Percentiles rank a stretch among this genome's conserved stretches.
Conservation (phyloP, 2,888 invertebrate genomes). For the Toxonevra muliebris region DNA sequence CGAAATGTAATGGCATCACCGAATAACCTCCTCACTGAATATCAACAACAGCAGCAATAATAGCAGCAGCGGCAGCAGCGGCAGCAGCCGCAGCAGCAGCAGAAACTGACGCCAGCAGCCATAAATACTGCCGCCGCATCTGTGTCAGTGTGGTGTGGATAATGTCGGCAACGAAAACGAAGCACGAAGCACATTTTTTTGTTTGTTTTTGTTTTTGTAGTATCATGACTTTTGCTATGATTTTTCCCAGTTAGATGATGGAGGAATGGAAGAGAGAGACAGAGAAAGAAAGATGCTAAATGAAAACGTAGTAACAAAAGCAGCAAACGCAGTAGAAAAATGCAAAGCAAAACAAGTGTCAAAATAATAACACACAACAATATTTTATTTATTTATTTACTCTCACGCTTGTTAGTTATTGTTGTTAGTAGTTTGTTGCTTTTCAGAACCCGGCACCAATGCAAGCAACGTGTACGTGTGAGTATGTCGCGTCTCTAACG, state of each 20-base stretch:
- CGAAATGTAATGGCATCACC: constrained; percentile 41
- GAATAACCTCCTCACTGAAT: constrained; percentile 12
- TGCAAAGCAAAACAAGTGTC: no score
- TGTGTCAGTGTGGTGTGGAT: not conserved
- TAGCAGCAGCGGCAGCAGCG: not conserved
- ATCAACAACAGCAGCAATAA: constrained; percentile 8
- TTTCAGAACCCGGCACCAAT: not conserved
- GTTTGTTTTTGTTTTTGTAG: no score
- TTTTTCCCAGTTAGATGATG: not conserved
- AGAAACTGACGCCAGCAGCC: not conserved
- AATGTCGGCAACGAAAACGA: not conserved
- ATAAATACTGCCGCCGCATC: not conserved
- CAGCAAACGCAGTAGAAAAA: no score
- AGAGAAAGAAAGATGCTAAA: not conserved
- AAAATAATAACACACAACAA: not conserved
- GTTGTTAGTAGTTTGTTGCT: not conserved
- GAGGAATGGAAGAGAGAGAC: not conserved
- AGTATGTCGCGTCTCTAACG: no score
- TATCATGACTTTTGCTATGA: no score
- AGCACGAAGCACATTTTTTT: no score
- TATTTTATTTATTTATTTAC: no score
- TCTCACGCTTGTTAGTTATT: no score
- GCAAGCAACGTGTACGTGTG: no score
- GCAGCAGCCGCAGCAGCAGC: not conserved
- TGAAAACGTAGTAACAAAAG: no score